Conservation (phyloP, 2,888 invertebrate species). For the Lampropteryx suffumata region DNA sequence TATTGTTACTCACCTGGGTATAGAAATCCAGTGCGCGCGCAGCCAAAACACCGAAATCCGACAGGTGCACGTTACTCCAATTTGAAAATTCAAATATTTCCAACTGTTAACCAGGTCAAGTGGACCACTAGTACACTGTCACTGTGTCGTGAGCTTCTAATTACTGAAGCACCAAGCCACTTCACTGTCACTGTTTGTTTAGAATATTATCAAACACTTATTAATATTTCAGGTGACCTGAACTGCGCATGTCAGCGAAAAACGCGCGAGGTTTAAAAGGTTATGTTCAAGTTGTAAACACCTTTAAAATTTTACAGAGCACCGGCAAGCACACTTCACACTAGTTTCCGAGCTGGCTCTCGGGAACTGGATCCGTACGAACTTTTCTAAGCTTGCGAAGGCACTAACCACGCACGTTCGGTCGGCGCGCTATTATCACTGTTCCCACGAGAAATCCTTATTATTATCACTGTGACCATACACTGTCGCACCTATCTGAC, state of each 20-base stretch:
- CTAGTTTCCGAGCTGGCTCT: conserved; percentile 64
- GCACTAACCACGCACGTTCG: conserved; percentile 40
- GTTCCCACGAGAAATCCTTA: conserved; percentile 58
- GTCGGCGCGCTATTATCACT: conserved; percentile 49
- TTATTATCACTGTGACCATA: conserved; percentile 52
- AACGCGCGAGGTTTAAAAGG: conserved; percentile 77
- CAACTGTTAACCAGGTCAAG: conserved; percentile 40
- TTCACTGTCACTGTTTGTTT: conserved; percentile 73
- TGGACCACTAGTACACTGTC: conserved; percentile 32
- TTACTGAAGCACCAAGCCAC: conserved; percentile 60
- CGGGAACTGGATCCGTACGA: conserved; percentile 55
- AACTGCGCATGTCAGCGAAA: conserved; percentile 77
- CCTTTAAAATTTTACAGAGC: conserved; percentile 55
- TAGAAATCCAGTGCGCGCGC: conserved; percentile 77
- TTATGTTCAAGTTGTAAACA: conserved; percentile 73
- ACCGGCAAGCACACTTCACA: conserved; percentile 55
- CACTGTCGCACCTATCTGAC: conserved; percentile 63
- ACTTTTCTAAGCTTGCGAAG: conserved; percentile 50
- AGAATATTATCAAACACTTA: conserved; percentile 72
- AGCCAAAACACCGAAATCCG: conserved; percentile 76
- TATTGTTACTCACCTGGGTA: conserved; percentile 64
- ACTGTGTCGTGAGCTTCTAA: conserved; percentile 54
- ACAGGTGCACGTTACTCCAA: conserved; percentile 75
- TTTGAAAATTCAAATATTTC: conserved; percentile 56
- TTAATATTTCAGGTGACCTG: conserved; percentile 68